Conservation (phyloP, 2,797 vertebrate genomes). For the Anableps anableps region DNA sequence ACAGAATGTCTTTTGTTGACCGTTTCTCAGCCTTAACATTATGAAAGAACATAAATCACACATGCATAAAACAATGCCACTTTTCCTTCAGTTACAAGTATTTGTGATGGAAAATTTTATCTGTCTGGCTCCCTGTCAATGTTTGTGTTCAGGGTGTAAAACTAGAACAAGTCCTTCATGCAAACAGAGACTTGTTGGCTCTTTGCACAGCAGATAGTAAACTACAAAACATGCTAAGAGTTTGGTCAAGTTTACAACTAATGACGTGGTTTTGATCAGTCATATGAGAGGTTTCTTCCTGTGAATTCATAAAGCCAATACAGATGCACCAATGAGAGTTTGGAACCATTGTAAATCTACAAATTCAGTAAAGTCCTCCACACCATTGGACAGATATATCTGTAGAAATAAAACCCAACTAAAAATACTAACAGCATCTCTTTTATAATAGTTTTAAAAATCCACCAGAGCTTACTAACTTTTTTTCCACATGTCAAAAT, state of each 20-base stretch:
- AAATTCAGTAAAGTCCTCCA: neutral
- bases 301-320: neutral
- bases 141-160: slow-evolving; percentile 44
- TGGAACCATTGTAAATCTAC: neutral
- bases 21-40: neutral
- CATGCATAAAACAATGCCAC: neutral
- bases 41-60: neutral
- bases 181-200: slow-evolving; percentile 25
- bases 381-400: neutral
- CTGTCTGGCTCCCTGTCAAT: neutral
- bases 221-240: neutral
- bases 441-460: neutral
- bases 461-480: neutral
- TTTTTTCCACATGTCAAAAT: neutral
- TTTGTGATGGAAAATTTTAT: neutral
- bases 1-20: neutral
- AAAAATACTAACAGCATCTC: neutral
- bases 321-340: neutral
- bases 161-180: slow-evolving; percentile 27
- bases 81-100: neutral
- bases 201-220: too few relatives aligned
- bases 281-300: neutral
- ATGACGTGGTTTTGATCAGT: neutral
- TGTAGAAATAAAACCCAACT: neutral
- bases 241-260: neutral